phyloP scores from a whole-genome alignment of 1,140 invertebrate species.

The Odontomachus brunneus region DNA sequence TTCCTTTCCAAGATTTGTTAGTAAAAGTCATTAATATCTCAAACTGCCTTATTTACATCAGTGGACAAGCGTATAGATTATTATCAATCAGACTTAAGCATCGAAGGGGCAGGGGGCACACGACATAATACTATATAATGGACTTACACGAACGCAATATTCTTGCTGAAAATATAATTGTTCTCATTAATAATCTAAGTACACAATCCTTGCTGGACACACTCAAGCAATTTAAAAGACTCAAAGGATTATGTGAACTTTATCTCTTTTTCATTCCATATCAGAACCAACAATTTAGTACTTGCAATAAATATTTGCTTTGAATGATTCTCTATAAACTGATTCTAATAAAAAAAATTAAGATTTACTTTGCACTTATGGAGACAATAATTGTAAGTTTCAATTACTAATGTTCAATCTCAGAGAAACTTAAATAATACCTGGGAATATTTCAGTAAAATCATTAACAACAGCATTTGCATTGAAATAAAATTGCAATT shows the following conservation, averaged over 20 bases:
- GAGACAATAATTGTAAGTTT: neutral
- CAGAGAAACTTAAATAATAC: neutral
- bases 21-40: constrained; percentile 61
- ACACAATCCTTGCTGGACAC: neutral
- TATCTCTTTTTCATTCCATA: neutral
- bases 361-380: neutral
- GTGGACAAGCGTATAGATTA: constrained; percentile 56
- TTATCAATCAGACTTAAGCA: constrained; percentile 63
- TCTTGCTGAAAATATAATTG: constrained; percentile 85
- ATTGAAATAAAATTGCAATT: constrained; percentile 23
- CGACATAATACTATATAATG: constrained; percentile 66
- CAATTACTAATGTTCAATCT: neutral
- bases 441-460: constrained; percentile 16
- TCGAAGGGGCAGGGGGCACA: constrained; percentile 48
- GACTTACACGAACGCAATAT: constrained; percentile 84
- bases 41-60: constrained; percentile 60
- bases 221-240: constrained; percentile 1
- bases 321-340: neutral
- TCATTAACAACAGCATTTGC: neutral
- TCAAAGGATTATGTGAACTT: constrained; percentile 9
- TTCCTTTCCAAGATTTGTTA: constrained; percentile 61
- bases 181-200: constrained; percentile 65
- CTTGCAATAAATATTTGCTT: constrained; percentile 11
- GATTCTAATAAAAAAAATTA: neutral
- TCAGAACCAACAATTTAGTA: neutral